A percentile compares a stretch with the other conserved stretches of the same genome.
These are phyloP conservation scores for Hetaerina titia DNA, from an alignment of 2,888 invertebrate genomes.

Conservation along the genomic window DNA sequence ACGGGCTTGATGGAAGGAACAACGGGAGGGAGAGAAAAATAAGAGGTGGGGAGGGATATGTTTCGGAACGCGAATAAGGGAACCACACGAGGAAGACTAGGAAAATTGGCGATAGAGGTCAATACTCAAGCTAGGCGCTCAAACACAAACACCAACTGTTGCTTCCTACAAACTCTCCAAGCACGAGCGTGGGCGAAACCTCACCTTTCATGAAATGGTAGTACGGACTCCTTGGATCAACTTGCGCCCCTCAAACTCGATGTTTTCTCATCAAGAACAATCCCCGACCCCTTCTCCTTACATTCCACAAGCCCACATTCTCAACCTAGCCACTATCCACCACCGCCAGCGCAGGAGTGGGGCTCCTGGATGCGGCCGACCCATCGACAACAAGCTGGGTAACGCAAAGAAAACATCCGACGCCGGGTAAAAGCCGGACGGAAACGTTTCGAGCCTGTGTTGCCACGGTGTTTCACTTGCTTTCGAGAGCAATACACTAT, in stretches of 20 bases:
- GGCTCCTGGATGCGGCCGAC: not conserved
- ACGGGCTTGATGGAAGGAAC: not conserved
- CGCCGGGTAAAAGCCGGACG: not conserved
- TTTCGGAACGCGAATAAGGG: not conserved
- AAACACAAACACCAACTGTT: slow-evolving; percentile 66
- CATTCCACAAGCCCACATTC: not conserved
- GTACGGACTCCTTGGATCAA: not conserved
- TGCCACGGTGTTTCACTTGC: not conserved
- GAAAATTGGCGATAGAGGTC: slow-evolving; percentile 36
- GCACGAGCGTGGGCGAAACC: not conserved
- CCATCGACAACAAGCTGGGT: not conserved
- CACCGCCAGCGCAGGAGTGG: not conserved
- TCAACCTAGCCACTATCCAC: not conserved
- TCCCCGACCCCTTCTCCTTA: not conserved
- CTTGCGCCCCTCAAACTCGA: slow-evolving; percentile 24
- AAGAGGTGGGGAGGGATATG: not conserved
- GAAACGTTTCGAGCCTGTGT: not conserved
- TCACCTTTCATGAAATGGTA: slow-evolving; percentile 37
- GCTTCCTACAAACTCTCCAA: slow-evolving; percentile 53
- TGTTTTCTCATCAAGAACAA: slow-evolving; percentile 43
- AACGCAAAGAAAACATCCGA: slow-evolving; percentile 20
- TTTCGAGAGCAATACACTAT: not conserved
- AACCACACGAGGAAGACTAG: not conserved
- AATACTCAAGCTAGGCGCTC: slow-evolving; percentile 28
- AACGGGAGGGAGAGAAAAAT: not conserved